These are phyloP conservation scores for Pediacus dermestoides DNA, from an alignment of 2,888 invertebrate genomes.

Conservation along the genomic window DNA sequence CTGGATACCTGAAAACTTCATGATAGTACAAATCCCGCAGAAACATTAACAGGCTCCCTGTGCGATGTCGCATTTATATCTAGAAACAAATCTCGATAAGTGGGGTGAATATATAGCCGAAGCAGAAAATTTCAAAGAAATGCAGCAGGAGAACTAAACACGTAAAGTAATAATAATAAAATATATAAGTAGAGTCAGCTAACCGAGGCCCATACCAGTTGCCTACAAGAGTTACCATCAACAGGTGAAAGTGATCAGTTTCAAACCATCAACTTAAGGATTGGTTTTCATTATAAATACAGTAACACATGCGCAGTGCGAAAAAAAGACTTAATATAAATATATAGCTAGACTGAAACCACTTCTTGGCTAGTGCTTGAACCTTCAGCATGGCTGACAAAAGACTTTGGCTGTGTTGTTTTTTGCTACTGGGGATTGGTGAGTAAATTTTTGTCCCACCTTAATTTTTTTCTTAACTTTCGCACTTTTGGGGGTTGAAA, in stretches of 20 bases:
- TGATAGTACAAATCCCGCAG: no score
- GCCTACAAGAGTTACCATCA: slow-evolving; percentile 28
- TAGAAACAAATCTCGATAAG: no score
- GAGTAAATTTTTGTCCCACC: slow-evolving; percentile 37
- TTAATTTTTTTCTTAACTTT: slow-evolving; percentile 7
- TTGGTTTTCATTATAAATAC: slow-evolving; percentile 20
- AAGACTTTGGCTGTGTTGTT: slow-evolving; percentile 51
- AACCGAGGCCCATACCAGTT: slow-evolving; percentile 40
- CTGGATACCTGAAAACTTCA: no score
- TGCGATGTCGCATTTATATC: no score
- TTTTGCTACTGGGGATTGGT: slow-evolving; percentile 46
- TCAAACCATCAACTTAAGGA: slow-evolving; percentile 27
- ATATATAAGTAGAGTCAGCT: slow-evolving; percentile 49
- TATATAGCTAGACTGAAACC: slow-evolving; percentile 47
- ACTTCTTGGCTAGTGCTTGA: slow-evolving; percentile 51
- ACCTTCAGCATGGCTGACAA: slow-evolving; percentile 48
- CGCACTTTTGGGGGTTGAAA: neutral
- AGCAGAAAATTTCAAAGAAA: no score
- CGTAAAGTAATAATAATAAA: slow-evolving; percentile 16
- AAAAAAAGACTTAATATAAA: slow-evolving; percentile 48
- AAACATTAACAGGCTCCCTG: no score
- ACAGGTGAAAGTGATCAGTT: slow-evolving; percentile 42
- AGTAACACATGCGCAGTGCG: slow-evolving; percentile 43
- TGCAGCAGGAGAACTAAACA: neutral
- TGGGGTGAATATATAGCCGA: no score